Percentiles rank a stretch among this genome's conserved stretches.
phyloP scores from a whole-genome alignment of 2,113 vertebrate species.

The Australoheros scitulus region DNA sequence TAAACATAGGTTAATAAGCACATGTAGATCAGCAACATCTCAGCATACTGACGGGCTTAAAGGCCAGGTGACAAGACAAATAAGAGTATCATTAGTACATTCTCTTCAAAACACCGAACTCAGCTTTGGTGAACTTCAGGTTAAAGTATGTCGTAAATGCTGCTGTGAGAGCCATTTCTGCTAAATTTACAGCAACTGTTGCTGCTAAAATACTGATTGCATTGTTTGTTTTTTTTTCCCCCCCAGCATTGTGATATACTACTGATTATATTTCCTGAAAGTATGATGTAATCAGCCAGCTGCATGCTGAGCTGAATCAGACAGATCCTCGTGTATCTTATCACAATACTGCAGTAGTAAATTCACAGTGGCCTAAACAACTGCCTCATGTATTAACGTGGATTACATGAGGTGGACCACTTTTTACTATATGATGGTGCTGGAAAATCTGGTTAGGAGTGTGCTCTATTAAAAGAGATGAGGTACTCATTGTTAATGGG shows the following conservation, averaged over 20 bases:
- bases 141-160: not conserved
- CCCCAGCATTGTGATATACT: not conserved
- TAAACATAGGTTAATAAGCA: not conserved
- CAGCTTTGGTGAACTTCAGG: not conserved
- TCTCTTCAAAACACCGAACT: not conserved
- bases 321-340: not conserved
- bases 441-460: not conserved
- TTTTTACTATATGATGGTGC: not conserved
- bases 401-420: not conserved
- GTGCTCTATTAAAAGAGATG: not conserved
- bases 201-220: not conserved
- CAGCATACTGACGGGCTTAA: not conserved
- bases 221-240: not conserved
- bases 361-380: not conserved
- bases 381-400: not conserved
- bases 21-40: not conserved
- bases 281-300: not conserved
- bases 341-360: not conserved
- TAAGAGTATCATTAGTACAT: not conserved
- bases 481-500: not conserved
- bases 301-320: not conserved
- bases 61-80: not conserved
- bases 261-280: constrained; percentile 1
- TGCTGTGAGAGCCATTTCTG: not conserved
- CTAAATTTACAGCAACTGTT: not conserved